These are phyloP conservation scores for Onychostruthus taczanowskii DNA, from an alignment of 2,113 vertebrate genomes.

Conservation along the genomic window DNA sequence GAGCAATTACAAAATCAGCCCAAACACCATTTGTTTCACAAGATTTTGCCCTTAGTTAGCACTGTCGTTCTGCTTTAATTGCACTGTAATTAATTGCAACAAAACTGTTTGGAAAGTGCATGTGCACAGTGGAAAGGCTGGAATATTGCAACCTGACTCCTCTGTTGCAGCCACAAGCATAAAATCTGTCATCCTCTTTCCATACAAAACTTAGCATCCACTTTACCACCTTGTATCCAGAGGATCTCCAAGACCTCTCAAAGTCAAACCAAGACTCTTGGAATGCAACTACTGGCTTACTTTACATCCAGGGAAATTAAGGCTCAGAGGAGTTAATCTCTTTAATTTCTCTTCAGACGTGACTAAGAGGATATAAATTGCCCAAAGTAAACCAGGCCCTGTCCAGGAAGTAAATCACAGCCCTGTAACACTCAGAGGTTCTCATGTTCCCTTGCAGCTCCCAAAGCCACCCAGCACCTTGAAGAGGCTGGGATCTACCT, in stretches of 20 bases:
- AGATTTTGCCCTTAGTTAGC: slow-evolving; percentile 54
- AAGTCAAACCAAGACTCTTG: neutral
- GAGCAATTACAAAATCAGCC: slow-evolving; percentile 49
- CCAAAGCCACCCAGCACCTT: neutral
- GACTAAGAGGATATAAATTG: neutral
- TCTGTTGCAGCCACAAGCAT: neutral
- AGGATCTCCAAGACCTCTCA: neutral
- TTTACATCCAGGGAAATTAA: neutral
- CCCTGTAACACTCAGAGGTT: neutral
- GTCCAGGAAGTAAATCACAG: neutral
- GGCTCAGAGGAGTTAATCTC: neutral
- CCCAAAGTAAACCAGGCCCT: neutral
- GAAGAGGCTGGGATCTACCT: neutral
- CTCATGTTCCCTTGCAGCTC: neutral
- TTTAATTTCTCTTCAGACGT: neutral
- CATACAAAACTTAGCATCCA: neutral
- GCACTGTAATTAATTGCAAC: slow-evolving; percentile 58
- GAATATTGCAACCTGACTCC: neutral
- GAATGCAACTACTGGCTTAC: neutral
- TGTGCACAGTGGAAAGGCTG: neutral
- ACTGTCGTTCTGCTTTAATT: slow-evolving; percentile 42
- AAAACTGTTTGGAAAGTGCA: slow-evolving; percentile 59
- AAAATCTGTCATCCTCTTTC: neutral
- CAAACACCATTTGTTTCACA: slow-evolving; percentile 18
- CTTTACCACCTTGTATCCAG: neutral